Conservation (phyloP, 2,888 invertebrate genomes). For the Ametastegia equiseti region DNA sequence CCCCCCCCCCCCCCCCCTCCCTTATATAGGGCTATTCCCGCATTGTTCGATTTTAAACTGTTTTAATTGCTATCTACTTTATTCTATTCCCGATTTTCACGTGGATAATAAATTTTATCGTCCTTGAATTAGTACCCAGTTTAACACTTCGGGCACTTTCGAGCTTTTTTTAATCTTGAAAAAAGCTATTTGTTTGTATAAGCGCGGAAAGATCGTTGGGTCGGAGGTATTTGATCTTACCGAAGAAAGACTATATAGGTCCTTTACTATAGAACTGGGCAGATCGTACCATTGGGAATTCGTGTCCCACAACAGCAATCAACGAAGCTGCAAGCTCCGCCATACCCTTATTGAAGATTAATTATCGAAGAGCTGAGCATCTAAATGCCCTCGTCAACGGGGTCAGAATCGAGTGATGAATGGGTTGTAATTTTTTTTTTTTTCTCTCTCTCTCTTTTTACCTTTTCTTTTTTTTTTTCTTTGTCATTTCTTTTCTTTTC, state of each 20-base stretch:
- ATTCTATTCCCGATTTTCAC: background rate
- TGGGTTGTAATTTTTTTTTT: conserved; percentile 49
- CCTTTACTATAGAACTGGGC: background rate
- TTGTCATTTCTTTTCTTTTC: background rate
- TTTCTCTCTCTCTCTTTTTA: background rate
- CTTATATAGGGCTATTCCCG: background rate
- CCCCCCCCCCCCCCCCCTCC: background rate
- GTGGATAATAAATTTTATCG: background rate
- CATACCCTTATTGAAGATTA: conserved; percentile 11
- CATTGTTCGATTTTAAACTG: conserved; percentile 30
- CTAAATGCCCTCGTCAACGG: conserved; percentile 40
- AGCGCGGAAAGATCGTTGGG: background rate
- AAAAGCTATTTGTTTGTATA: background rate
- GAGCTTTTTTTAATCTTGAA: no score
- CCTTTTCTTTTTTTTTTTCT: background rate
- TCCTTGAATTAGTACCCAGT: background rate
- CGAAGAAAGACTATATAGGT: background rate
- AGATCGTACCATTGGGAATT: conserved; percentile 38
- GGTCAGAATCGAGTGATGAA: conserved; percentile 54
- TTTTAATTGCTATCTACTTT: conserved; percentile 14
- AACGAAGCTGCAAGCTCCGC: background rate
- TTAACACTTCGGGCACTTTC: background rate
- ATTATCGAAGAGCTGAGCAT: conserved; percentile 25
- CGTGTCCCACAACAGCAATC: conserved; percentile 32
- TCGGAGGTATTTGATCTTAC: background rate